Percentiles rank a stretch among this genome's conserved stretches.
Evolutionary conservation across 1,140 invertebrate species (phyloP).

Genomic region (Cecropterus lyciades): DNA sequence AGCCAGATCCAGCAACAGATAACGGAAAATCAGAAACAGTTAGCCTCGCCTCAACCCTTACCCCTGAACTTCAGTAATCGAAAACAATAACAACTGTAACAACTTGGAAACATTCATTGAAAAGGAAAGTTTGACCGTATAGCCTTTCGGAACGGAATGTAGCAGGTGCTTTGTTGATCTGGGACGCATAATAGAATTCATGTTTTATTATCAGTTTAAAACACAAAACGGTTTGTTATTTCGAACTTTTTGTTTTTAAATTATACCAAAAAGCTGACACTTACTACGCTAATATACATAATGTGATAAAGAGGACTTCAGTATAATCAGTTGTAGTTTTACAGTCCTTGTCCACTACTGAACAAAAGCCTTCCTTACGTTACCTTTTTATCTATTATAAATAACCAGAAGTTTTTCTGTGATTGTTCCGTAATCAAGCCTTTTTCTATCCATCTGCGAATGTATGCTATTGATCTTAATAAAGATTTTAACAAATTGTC

Average conservation of each 20-base stretch:
- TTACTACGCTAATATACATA: neutral
- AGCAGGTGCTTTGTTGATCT: constrained; percentile 42
- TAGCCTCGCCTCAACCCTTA: constrained; percentile 14
- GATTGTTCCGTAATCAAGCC: too few relatives aligned
- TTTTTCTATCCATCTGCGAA: too few relatives aligned
- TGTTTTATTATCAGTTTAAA: constrained; percentile 4
- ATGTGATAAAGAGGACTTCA: neutral
- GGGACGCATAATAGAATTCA: neutral
- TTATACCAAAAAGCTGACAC: neutral
- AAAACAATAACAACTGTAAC: constrained; percentile 78
- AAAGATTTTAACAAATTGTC: too few relatives aligned
- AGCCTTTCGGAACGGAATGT: constrained; percentile 33
- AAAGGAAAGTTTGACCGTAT: constrained; percentile 71
- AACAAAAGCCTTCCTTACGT: too few relatives aligned
- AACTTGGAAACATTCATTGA: constrained; percentile 76
- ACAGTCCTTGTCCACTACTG: too few relatives aligned
- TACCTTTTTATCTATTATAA: too few relatives aligned
- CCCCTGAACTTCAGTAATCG: constrained; percentile 68
- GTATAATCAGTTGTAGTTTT: too few relatives aligned
- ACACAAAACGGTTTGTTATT: neutral
- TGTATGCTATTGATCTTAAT: too few relatives aligned
- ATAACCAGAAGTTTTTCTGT: too few relatives aligned
- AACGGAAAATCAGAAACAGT: constrained; percentile 20
- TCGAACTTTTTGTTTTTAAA: neutral
- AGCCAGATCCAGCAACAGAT: constrained; percentile 8